phyloP scores from a whole-genome alignment of 2,113 vertebrate species.

The Rhagologus leucostigma region DNA sequence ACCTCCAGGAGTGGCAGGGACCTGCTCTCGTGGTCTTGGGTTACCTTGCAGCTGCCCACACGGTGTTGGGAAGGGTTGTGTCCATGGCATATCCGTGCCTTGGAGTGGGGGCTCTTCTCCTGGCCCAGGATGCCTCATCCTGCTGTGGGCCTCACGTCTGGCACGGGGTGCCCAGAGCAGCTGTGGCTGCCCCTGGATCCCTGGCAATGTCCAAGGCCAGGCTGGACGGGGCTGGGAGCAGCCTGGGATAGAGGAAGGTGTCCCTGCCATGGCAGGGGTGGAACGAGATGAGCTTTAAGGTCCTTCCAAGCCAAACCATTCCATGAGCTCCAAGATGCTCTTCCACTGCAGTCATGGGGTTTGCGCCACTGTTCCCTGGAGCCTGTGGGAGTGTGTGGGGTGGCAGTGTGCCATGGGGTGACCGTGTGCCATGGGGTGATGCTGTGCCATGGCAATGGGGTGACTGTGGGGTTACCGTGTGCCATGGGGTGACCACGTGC shows the following conservation, averaged over 20 bases:
- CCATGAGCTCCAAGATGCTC: background rate
- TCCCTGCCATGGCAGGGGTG: background rate
- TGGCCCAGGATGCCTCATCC: background rate
- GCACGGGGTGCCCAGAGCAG: background rate
- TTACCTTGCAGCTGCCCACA: background rate
- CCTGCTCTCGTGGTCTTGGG: fast-evolving
- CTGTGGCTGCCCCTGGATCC: background rate
- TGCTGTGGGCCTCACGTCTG: background rate
- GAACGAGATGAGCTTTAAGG: fast-evolving
- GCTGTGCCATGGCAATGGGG: background rate
- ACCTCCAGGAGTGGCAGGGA: background rate
- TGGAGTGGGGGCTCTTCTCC: background rate
- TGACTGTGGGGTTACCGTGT: background rate
- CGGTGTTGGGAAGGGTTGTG: background rate
- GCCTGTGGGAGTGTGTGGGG: background rate
- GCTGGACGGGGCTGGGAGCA: background rate
- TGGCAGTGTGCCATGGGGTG: background rate
- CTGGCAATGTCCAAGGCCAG: background rate
- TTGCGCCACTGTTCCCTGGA: background rate
- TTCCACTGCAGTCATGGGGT: fast-evolving
- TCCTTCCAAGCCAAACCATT: background rate
- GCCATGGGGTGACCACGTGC: background rate
- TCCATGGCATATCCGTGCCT: fast-evolving
- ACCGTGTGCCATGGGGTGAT: background rate
- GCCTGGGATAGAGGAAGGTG: background rate